Evolutionary conservation across 2,888 invertebrate genomes (phyloP).

Genomic region (Pharmacophagus antenor): DNA sequence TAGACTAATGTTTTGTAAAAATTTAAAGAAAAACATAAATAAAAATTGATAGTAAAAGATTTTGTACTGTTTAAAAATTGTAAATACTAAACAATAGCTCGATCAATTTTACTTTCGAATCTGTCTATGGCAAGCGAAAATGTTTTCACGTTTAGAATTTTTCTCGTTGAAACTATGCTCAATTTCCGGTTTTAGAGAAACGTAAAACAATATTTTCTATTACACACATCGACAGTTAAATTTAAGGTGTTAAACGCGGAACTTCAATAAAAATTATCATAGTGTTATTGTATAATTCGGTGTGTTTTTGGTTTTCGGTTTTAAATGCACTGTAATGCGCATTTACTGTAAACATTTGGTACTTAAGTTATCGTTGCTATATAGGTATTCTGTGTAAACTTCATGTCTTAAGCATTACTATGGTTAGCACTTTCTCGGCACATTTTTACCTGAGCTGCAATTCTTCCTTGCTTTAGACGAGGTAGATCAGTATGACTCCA

Average conservation of each 20-base stretch:
- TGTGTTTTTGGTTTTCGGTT: too few relatives aligned
- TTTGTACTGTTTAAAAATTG: constrained; percentile 5
- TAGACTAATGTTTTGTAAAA: too few relatives aligned
- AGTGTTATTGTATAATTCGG: too few relatives aligned
- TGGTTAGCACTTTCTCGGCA: neutral
- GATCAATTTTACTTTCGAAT: constrained; percentile 21
- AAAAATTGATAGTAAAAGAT: constrained; percentile 1
- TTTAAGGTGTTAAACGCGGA: too few relatives aligned
- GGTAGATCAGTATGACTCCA: constrained; percentile 91
- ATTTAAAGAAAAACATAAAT: neutral
- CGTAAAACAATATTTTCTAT: neutral
- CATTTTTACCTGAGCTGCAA: constrained; percentile 86
- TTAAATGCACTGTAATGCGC: too few relatives aligned
- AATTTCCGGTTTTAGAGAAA: too few relatives aligned
- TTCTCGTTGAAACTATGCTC: constrained; percentile 9
- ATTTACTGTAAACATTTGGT: too few relatives aligned
- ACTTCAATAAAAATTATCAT: too few relatives aligned
- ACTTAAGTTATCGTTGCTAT: too few relatives aligned
- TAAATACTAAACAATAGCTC: constrained; percentile 19
- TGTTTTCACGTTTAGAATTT: constrained; percentile 8
- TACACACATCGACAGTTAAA: too few relatives aligned
- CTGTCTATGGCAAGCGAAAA: constrained; percentile 23
- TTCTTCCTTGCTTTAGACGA: constrained; percentile 86
- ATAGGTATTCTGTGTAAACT: too few relatives aligned
- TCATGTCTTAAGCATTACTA: too few relatives aligned